Base-by-base conservation (phyloP, 2,797 vertebrate species). In the Avahi laniger region DNA sequence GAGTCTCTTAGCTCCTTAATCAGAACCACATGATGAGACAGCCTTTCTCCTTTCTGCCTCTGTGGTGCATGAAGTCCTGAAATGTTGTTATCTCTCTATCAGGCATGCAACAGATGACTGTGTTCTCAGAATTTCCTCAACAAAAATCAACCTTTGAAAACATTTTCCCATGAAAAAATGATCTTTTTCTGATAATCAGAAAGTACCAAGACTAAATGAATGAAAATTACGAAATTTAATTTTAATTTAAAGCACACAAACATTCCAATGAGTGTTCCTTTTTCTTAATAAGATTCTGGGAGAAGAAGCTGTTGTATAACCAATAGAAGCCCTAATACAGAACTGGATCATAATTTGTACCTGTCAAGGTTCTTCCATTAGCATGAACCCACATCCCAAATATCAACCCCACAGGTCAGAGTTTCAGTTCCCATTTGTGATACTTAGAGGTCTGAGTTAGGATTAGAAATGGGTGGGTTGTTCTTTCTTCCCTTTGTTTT, bases 381-480 rank as follows among this genome's bases (percentile, higher is more conserved):
- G 2, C 57, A 26, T 4, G 4, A 57, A 73, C 41, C 20, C 24
- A 12, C 3, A 1, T n/a, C 30, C 38, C 52, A 38, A 7, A 24
- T 5, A 41, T 0, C 13, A 18, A 24, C 4, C 48, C 9, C 30
- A 11, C 43, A 59, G 3, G 11, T 1, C 20, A 3, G 2, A 67
- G 7, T 20, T 26, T 81, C 80, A 26, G 14, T 17, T 24, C 30
- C 46, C 48, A 2, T 43, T 1, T 33, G 9, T 46, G 33, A 18
- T 33, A 14, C 33, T 1, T 0, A 0, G 11, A 76, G 0, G 15
- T 7, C 0, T 70, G 13, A 50, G 15, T 52, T 2, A 30, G 38
- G 52, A 18, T 26, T n/a, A 38, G 20, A 54, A n/a, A 24, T 24
- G 1, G 33, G 14, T 1, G 48, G 6, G 5, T 13, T 30, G 4